Evolutionary conservation across 2,113 vertebrate species (phyloP).

Genomic region (Malurus alboscapulatus): DNA sequence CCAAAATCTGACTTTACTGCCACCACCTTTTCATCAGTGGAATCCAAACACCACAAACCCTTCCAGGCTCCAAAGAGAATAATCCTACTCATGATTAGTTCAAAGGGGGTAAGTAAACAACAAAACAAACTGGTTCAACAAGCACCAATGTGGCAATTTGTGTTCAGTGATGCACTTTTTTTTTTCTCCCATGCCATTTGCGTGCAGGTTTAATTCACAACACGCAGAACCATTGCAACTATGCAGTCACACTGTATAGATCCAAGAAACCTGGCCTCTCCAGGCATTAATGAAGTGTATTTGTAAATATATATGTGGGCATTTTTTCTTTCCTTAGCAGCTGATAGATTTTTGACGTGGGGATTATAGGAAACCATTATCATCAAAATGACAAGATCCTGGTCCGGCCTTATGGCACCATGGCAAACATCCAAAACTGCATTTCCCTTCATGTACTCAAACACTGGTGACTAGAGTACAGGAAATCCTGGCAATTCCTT

Average conservation of each 20-base stretch:
- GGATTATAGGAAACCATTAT: background rate
- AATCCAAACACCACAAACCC: background rate
- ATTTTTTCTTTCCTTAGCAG: background rate
- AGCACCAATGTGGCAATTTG: conserved; percentile 19
- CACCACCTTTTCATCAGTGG: background rate
- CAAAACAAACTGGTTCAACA: background rate
- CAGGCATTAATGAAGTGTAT: background rate
- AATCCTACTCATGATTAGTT: background rate
- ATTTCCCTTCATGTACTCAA: background rate
- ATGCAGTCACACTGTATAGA: background rate
- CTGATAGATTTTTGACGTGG: background rate
- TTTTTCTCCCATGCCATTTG: background rate
- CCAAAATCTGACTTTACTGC: background rate
- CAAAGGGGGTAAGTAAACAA: background rate
- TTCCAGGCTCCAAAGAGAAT: conserved; percentile 15
- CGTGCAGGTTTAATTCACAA: background rate
- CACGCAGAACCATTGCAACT: background rate
- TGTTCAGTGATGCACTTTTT: background rate
- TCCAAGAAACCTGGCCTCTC: background rate
- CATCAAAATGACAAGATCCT: background rate
- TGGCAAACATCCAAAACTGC: background rate
- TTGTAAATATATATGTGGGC: background rate
- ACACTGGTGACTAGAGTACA: background rate
- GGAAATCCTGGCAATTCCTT: background rate
- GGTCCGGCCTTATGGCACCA: background rate